Evolutionary conservation across 1,140 invertebrate genomes (phyloP), one percentile per base, ranked within the genome.

Genomic region (Vanessa atalanta): DNA sequence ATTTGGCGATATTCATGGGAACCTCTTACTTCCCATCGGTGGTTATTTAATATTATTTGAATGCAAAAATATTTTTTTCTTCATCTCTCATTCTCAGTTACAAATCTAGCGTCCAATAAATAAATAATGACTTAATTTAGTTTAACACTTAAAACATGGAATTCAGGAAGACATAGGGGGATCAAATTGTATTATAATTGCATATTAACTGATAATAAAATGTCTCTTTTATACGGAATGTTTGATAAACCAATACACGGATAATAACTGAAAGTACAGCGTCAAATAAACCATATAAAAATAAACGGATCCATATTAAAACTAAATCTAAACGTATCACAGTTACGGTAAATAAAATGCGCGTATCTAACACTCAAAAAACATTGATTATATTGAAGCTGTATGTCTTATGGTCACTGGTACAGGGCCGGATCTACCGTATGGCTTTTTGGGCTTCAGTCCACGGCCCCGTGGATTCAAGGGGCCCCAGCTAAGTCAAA

Each of bases 271-370:
- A 57, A 23, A 13, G 53, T 57, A 57, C 20, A 43, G 55, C 57
- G 61, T 65, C 70, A 65, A 65, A 55, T 11, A 37, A 64, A 48
- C 50, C 61, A 71, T 61, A 20, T 61, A 65, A 65, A 37, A 69
- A 51, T 43, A 67, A 65, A 43, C 51, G 2, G 20, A 47, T 16
- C 47, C 12, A 69, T 57, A 65, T 47, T 37, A 23, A 14, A 85
- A 85, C 76, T 81, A 80, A 51, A 69, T 51, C 53, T 65, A 73
- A 67, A 60, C 73, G 83, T 90, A 90, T 90, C 89, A 91, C 89
- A 91, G 89, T 87, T 80, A 82, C 79, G 79, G 81, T 87, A 88
- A 87, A 87, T 73, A 75, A 91, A 89, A 89, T 90, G 88, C 87
- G 83, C 20, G 16, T 53, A 53, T 23, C 53, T 20, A 57, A 20